Conservation (phyloP, 1,140 invertebrate species). For the Pectinophora gossypiella region DNA sequence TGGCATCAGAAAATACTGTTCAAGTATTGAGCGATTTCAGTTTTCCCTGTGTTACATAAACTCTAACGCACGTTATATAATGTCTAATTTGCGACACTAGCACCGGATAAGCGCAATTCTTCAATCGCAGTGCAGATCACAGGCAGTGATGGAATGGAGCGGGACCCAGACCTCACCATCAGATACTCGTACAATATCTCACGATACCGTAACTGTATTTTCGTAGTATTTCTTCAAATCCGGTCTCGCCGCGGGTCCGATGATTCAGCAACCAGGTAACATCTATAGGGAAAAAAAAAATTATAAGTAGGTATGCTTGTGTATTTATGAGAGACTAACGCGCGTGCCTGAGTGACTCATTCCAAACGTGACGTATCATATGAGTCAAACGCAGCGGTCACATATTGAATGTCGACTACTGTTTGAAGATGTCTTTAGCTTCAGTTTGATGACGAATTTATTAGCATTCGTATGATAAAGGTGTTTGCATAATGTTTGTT, state of each 20-base stretch:
- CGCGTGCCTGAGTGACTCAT: slow-evolving; percentile 51
- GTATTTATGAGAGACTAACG: slow-evolving; percentile 53
- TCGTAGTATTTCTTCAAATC: background rate
- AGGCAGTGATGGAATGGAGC: slow-evolving; percentile 57
- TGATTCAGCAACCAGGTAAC: slow-evolving; percentile 49
- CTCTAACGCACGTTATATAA: slow-evolving; percentile 16
- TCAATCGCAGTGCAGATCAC: slow-evolving; percentile 58
- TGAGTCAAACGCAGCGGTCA: slow-evolving; percentile 53
- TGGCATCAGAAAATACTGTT: background rate
- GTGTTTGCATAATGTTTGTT: background rate
- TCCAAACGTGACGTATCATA: slow-evolving; percentile 51
- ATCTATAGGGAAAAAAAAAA: slow-evolving; percentile 51
- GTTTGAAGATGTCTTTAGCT: slow-evolving; percentile 21
- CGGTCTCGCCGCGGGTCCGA: slow-evolving; percentile 15
- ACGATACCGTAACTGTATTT: background rate
- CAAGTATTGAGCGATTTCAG: background rate
- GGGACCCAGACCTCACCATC: background rate
- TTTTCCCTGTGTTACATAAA: background rate
- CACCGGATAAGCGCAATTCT: slow-evolving; percentile 63
- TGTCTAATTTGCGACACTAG: slow-evolving; percentile 45
- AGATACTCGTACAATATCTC: background rate
- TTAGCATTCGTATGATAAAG: background rate
- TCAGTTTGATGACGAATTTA: background rate
- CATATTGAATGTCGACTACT: slow-evolving; percentile 22
- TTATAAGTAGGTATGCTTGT: slow-evolving; percentile 27